These are phyloP conservation scores for Syngnathus scovelli DNA, from an alignment of 2,113 vertebrate genomes.

Conservation along the genomic window DNA sequence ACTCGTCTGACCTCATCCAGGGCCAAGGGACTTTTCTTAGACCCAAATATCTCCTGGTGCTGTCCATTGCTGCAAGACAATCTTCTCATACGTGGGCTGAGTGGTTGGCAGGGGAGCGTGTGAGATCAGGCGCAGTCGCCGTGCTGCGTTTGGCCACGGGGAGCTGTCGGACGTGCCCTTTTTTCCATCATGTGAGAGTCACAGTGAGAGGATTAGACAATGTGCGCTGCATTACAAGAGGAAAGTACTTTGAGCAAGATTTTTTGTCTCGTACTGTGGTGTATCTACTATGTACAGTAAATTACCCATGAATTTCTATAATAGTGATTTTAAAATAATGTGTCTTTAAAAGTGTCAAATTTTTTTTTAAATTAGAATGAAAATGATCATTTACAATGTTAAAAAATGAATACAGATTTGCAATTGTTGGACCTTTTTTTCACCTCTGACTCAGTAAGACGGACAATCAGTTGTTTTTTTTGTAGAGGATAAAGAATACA, in stretches of 20 bases:
- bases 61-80: conserved; percentile 27
- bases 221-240: background rate
- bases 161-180: conserved; percentile 33
- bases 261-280: too few relatives aligned
- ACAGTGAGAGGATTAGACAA: conserved; percentile 68
- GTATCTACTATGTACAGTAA: too few relatives aligned
- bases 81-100: conserved; percentile 1
- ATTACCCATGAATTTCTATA: too few relatives aligned
- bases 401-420: too few relatives aligned
- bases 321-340: too few relatives aligned
- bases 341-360: too few relatives aligned
- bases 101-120: conserved; percentile 34
- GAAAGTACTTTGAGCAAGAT: too few relatives aligned
- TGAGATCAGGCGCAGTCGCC: conserved; percentile 35
- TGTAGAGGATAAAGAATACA: background rate
- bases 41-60: conserved; percentile 47
- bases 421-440: too few relatives aligned
- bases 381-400: too few relatives aligned
- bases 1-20: conserved; percentile 56
- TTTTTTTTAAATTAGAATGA: too few relatives aligned
- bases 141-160: conserved; percentile 28
- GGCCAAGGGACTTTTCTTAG: conserved; percentile 36
- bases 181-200: conserved; percentile 79
- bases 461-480: background rate
- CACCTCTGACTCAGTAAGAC: background rate